Evolutionary conservation across 2,113 vertebrate species (phyloP), one percentile per base, ranked within the genome.

Genomic region (Setophaga kirtlandii): DNA sequence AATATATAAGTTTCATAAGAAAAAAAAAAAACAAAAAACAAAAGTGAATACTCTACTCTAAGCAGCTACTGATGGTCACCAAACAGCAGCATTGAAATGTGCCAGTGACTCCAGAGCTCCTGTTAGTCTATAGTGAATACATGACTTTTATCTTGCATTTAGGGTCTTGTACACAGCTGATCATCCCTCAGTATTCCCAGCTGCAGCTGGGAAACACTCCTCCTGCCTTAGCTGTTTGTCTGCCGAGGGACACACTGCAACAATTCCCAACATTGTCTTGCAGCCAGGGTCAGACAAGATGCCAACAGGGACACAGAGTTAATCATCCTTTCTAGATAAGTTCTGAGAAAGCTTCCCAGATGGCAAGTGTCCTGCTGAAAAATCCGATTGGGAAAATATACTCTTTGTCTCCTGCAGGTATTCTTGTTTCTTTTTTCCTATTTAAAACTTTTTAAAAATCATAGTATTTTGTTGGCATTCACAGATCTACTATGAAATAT

Each of bases 291-390:
- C 85, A 80, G 55, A 55, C 59, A 92, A 44, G 33, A 69, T 39
- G 39, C 79, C 37, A 3, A 3, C 1, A 62, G 41, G n/a, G 49
- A 80, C 50, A 52, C 8, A 53, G 52, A 71, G 49, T 44, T 69
- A 65, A 77, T 83, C 10, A 56, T 33, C 64, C 73, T 67, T 70
- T 74, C 46, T 31, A 83, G 64, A 65, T 35, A 84, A 71, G 15
- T 87, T 82, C 87, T 73, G 58, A 94, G 69, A 94, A 95, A 95
- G 89, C 30, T 78, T 83, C 69, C 59, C 20, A 78, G 60, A 89
- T 42, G 33, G 52, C 60, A 87, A 89, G 15, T 17, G 42, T 30
- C 47, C 47, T 56, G 39, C 11, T 5, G 21, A 81, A 81, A 87
- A 89, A 56, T 14, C 25, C 20, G 5, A 62, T 12, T 42, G 15